Evolutionary conservation across 2,888 invertebrate species (phyloP).

Genomic region (Ischnus inquisitorius): DNA sequence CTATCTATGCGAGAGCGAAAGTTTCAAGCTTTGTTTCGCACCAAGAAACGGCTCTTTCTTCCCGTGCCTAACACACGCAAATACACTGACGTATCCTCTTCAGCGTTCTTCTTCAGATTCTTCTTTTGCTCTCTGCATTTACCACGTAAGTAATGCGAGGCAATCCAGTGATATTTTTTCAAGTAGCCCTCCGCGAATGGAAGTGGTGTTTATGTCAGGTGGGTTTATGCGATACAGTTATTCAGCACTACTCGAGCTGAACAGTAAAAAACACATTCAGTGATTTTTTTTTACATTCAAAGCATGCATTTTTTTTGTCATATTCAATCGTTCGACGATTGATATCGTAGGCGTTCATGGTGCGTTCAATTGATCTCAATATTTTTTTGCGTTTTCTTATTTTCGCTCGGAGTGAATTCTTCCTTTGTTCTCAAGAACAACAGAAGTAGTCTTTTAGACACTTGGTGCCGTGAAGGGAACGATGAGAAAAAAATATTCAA

Average conservation of each 20-base stretch:
- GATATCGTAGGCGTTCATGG: not conserved
- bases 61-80: slow-evolving; percentile 33
- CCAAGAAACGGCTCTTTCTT: slow-evolving; percentile 68
- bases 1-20: slow-evolving; percentile 63
- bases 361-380: not conserved
- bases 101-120: slow-evolving; percentile 62
- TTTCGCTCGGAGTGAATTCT: slow-evolving; percentile 4
- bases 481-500: slow-evolving; percentile 46
- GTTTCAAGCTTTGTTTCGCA: slow-evolving; percentile 60
- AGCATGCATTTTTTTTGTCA: not conserved
- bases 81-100: not conserved
- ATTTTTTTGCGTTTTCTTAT: slow-evolving; percentile 30
- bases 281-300: slow-evolving; percentile 25
- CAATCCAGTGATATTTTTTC: slow-evolving; percentile 82
- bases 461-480: slow-evolving; percentile 60
- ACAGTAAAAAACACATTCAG: not conserved
- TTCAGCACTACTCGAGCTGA: not conserved
- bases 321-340: not conserved
- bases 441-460: slow-evolving; percentile 17
- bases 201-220: slow-evolving; percentile 47
- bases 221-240: slow-evolving; percentile 28
- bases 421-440: not conserved
- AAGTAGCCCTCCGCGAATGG: slow-evolving; percentile 84
- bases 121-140: slow-evolving; percentile 73
- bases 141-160: slow-evolving; percentile 81